Evolutionary conservation across 2,113 vertebrate genomes (phyloP).

Genomic region (Brienomyrus brachyistius): DNA sequence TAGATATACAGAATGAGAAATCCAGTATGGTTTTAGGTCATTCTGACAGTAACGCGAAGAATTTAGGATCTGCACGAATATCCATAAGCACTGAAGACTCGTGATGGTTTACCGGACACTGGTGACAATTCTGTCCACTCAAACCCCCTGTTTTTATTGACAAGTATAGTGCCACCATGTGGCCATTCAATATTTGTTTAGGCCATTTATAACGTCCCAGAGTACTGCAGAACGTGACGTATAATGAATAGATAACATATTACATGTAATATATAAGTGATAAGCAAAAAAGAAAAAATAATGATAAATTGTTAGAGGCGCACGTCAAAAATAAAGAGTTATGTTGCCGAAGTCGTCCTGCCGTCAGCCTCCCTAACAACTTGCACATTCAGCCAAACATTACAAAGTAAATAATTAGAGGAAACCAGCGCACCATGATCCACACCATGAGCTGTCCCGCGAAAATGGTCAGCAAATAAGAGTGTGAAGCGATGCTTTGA

Average conservation of each 20-base stretch:
- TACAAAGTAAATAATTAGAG: not conserved
- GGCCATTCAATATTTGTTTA: not conserved
- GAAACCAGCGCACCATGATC: not conserved
- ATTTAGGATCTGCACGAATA: not conserved
- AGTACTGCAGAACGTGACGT: not conserved
- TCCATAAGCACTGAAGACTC: not conserved
- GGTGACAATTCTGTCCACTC: not conserved
- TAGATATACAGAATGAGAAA: not conserved
- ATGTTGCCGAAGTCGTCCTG: not conserved
- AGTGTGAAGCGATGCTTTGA: not conserved
- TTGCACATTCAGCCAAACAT: not conserved
- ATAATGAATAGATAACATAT: not conserved
- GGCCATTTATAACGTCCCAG: not conserved
- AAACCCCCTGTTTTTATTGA: not conserved
- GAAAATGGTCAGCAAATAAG: not conserved
- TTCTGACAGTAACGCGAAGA: not conserved
- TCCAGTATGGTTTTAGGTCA: not conserved
- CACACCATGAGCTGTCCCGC: not conserved
- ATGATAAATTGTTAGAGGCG: not conserved
- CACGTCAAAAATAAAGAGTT: not conserved
- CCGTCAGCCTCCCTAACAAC: not conserved
- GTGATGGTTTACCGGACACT: not conserved
- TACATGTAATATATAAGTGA: not conserved
- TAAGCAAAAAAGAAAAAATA: not conserved
- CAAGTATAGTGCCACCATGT: slow-evolving; percentile 5